phyloP scores from a whole-genome alignment of 2,888 invertebrate genomes.

The Drepana falcataria region DNA sequence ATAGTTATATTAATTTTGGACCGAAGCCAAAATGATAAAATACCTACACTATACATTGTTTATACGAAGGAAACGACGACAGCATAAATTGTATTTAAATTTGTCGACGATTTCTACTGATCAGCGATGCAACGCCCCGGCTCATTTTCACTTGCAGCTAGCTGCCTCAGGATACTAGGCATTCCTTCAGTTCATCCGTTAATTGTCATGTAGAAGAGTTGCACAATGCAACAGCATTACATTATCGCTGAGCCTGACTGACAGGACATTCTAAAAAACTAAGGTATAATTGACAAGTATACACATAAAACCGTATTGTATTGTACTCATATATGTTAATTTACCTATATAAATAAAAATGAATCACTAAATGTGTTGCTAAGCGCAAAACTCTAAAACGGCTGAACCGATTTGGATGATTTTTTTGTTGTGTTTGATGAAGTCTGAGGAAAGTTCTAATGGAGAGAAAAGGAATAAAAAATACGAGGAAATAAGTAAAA shows the following conservation, averaged over 20 bases:
- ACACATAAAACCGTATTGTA: too few species aligned
- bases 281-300: not conserved
- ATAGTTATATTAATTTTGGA: constrained; percentile 15
- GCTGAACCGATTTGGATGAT: too few species aligned
- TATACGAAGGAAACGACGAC: constrained; percentile 34
- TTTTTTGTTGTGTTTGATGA: too few species aligned
- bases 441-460: too few species aligned
- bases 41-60: constrained; percentile 22
- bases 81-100: constrained; percentile 60
- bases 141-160: constrained; percentile 60
- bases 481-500: too few species aligned
- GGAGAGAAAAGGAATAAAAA: too few species aligned
- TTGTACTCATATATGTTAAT: too few species aligned
- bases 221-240: not conserved
- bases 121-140: constrained; percentile 50
- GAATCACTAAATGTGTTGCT: too few species aligned
- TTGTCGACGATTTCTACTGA: constrained; percentile 66
- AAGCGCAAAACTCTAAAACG: too few species aligned
- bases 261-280: not conserved
- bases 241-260: not conserved
- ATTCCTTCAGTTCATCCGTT: constrained; percentile 8
- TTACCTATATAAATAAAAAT: too few species aligned
- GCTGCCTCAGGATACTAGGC: constrained; percentile 26
- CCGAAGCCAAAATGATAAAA: constrained; percentile 32
- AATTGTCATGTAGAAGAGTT: not conserved